phyloP scores from a whole-genome alignment of 2,113 vertebrate genomes.

The Tachysurus fulvidraco region DNA sequence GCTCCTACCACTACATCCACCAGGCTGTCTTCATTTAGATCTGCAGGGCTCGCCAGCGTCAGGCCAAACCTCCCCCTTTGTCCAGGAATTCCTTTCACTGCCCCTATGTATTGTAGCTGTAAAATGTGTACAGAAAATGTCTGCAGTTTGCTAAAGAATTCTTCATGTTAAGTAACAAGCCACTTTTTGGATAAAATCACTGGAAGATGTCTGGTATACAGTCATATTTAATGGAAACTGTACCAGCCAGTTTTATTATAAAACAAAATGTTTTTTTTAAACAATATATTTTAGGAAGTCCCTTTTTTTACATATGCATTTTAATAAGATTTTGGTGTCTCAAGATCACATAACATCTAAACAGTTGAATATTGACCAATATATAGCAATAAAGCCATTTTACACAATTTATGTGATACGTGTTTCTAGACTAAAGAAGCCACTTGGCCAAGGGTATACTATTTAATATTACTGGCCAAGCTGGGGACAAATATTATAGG shows the following conservation, averaged over 20 bases:
- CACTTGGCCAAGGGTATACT: too few species aligned
- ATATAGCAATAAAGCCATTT: not conserved
- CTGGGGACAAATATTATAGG: not conserved
- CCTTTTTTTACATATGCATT: not conserved
- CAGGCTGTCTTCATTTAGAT: conserved; percentile 65
- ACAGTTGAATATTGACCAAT: not conserved
- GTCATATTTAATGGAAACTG: not conserved
- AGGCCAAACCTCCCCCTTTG: conserved; percentile 68
- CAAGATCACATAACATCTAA: not conserved
- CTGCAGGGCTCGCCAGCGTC: conserved; percentile 68
- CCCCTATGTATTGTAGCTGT: not conserved
- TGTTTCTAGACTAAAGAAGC: too few species aligned
- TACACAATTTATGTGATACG: not conserved
- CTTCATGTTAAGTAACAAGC: not conserved
- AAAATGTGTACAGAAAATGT: not conserved
- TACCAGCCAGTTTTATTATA: too few species aligned
- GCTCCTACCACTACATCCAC: conserved; percentile 73
- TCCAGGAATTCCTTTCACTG: conserved; percentile 58
- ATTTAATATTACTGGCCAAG: too few species aligned
- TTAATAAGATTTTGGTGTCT: not conserved
- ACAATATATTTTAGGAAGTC: not conserved
- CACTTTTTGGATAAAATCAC: not conserved
- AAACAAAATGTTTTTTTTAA: too few species aligned
- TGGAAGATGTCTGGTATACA: not conserved
- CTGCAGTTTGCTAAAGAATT: not conserved